Percentiles rank a stretch among this genome's conserved stretches.
These are phyloP conservation scores for Onychorhynchus coronatus DNA, from an alignment of 2,113 vertebrate genomes.

Conservation along the genomic window DNA sequence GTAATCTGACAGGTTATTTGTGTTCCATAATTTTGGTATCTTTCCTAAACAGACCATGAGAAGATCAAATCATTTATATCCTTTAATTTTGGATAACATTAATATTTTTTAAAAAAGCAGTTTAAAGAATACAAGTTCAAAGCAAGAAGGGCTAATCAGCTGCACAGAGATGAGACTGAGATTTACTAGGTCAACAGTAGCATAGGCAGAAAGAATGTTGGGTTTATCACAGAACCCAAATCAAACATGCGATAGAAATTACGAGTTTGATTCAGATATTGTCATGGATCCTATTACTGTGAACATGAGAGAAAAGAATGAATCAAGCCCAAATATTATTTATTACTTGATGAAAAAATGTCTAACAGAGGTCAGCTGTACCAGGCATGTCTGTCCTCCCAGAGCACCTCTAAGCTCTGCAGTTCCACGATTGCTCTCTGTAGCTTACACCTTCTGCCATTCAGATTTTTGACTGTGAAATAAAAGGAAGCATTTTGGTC, in stretches of 20 bases:
- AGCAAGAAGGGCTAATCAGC: background rate
- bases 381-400: background rate
- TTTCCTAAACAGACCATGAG: background rate
- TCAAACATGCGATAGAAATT: background rate
- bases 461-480: background rate
- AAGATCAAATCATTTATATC: background rate
- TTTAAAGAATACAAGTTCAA: background rate
- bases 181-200: background rate
- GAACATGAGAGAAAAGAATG: background rate
- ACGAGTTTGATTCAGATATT: background rate
- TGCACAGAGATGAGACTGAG: background rate
- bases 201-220: background rate
- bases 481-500: background rate
- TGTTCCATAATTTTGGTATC: background rate
- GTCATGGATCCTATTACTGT: background rate
- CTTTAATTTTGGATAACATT: background rate
- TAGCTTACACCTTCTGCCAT: background rate
- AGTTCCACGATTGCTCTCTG: background rate
- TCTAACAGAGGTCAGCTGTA: background rate
- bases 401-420: background rate
- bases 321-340: background rate
- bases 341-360: background rate
- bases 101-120: background rate
- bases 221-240: background rate
- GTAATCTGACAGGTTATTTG: background rate